Conservation (phyloP, 2,888 invertebrate genomes). For the Antitype chi region DNA sequence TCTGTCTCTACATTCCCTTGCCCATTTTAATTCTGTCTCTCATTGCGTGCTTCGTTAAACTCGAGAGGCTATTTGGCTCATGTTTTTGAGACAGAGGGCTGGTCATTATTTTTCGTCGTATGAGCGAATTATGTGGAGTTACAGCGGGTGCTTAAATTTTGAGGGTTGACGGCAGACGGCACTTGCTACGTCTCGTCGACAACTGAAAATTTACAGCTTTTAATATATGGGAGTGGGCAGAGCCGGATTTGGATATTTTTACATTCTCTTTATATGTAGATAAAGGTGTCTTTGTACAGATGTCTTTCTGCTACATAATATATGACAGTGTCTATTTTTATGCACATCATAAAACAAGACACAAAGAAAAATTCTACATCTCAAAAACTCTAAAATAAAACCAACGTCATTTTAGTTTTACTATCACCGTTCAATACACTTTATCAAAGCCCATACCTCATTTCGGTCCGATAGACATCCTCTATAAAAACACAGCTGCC, state of each 20-base stretch:
- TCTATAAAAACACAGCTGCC: constrained; percentile 87
- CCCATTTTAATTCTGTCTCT: constrained; percentile 84
- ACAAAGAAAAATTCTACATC: constrained; percentile 4
- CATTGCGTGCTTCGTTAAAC: constrained; percentile 83
- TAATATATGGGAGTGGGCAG: neutral
- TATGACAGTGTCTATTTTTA: neutral
- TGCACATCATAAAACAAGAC: constrained; percentile 30
- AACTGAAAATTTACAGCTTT: constrained; percentile 14
- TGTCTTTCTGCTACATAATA: neutral
- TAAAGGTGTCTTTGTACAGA: neutral
- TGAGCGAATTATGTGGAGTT: constrained; percentile 50
- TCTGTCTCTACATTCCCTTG: constrained; percentile 80
- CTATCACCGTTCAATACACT: constrained; percentile 30
- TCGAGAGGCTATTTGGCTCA: constrained; percentile 86
- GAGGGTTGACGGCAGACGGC: constrained; percentile 32
- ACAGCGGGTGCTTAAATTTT: constrained; percentile 26
- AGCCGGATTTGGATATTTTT: neutral
- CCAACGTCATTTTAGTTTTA: constrained; percentile 27
- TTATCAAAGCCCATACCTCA: constrained; percentile 75
- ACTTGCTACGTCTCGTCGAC: neutral
- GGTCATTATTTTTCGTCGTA: constrained; percentile 68
- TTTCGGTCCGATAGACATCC: constrained; percentile 79
- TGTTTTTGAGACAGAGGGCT: constrained; percentile 71
- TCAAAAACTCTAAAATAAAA: constrained; percentile 14
- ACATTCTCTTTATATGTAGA: neutral